Evolutionary conservation across 64 coral and sea anemone genomes (phyloP).

Genomic region (Trachythela sp.): DNA sequence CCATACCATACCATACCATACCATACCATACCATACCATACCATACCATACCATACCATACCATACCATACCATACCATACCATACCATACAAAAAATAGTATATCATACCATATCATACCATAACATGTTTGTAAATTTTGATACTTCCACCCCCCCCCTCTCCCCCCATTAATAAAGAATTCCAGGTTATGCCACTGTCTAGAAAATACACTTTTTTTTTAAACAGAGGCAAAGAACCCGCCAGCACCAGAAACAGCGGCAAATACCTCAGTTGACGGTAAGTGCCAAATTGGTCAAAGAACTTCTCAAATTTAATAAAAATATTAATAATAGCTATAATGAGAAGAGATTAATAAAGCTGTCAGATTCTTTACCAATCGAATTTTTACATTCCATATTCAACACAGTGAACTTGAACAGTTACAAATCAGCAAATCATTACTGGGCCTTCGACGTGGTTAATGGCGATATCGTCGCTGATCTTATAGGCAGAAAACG

Average conservation of each 20-base stretch:
- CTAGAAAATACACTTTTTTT: neutral
- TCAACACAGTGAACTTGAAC: neutral
- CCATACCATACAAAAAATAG: no score
- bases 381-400: neutral
- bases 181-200: no score
- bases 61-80: no score
- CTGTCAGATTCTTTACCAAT: neutral
- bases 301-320: neutral
- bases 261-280: neutral
- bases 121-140: neutral
- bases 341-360: no score
- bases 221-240: neutral
- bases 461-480: neutral
- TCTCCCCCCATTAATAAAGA: no score
- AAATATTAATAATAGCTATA: no score
- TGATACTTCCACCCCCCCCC: neutral
- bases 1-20: no score
- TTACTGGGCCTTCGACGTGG: conserved; percentile 16
- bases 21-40: no score
- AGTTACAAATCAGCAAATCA: neutral
- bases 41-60: no score
- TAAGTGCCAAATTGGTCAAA: neutral
- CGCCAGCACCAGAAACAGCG: neutral
- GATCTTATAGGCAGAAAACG: neutral
- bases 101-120: neutral